These are phyloP conservation scores for Leguminivora glycinivorella DNA, from an alignment of 1,140 invertebrate species.

Conservation along the genomic window DNA sequence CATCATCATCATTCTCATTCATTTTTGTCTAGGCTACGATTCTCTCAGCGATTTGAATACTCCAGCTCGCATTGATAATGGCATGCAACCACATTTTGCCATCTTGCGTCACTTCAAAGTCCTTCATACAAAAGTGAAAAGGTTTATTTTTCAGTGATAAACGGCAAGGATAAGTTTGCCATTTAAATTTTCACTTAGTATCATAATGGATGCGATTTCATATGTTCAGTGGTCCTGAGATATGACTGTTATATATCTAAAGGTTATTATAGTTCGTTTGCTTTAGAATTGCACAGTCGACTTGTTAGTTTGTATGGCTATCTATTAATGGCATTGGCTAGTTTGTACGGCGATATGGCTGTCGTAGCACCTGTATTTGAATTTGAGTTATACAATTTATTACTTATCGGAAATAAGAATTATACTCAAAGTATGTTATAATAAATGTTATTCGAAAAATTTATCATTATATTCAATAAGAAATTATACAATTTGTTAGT, in stretches of 20 bases:
- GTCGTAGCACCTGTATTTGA: no score
- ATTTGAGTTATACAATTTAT: no score
- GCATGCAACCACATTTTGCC: background rate
- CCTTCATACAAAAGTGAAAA: background rate
- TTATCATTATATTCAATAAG: no score
- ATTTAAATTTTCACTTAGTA: background rate
- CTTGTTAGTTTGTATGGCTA: no score
- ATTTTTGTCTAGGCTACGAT: background rate
- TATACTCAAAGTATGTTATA: no score
- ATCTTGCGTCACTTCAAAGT: background rate
- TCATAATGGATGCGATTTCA: slow-evolving; percentile 1
- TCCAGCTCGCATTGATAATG: background rate
- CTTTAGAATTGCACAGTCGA: no score
- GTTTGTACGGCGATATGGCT: no score
- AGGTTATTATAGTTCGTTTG: background rate
- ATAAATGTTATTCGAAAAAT: no score
- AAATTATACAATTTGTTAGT: no score
- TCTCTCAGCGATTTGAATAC: background rate
- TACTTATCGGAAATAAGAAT: no score
- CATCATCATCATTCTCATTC: no score
- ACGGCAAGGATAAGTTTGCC: background rate
- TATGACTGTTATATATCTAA: background rate
- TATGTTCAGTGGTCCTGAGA: slow-evolving; percentile 9
- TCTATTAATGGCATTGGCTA: no score
- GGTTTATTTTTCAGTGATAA: background rate